Conservation (phyloP, 2,888 invertebrate genomes). For the Idaea biselata region DNA sequence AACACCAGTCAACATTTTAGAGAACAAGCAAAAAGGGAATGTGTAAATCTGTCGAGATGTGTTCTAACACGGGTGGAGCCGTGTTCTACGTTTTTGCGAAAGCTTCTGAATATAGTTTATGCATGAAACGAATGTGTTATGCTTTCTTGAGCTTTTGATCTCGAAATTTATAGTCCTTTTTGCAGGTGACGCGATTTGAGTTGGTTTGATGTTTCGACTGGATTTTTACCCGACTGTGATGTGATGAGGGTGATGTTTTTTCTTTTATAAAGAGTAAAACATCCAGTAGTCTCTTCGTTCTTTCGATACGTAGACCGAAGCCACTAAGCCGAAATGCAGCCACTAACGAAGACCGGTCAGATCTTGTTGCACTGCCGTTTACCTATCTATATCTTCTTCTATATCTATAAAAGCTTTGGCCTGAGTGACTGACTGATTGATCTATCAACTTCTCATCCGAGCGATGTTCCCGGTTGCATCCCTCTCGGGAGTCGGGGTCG, state of each 20-base stretch:
- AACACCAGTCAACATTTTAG: constrained; percentile 12
- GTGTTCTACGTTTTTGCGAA: background rate
- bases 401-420: no score
- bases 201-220: background rate
- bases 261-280: no score
- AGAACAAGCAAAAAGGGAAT: background rate
- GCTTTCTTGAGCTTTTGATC: background rate
- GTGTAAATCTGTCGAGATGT: background rate
- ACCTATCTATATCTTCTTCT: no score
- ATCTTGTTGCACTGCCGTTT: no score
- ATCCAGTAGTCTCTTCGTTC: no score
- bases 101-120: background rate
- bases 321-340: no score
- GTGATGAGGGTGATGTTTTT: background rate
- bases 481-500: no score
- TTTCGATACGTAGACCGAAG: no score
- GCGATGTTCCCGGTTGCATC: no score
- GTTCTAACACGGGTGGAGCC: background rate
- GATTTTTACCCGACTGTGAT: background rate
- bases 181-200: background rate
- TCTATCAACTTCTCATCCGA: no score
- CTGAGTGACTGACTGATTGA: no score
- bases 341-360: no score
- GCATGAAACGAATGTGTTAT: background rate
- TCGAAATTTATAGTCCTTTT: background rate